phyloP scores from a whole-genome alignment of 2,888 invertebrate genomes.

The Zaprionus obscuricornis region DNA sequence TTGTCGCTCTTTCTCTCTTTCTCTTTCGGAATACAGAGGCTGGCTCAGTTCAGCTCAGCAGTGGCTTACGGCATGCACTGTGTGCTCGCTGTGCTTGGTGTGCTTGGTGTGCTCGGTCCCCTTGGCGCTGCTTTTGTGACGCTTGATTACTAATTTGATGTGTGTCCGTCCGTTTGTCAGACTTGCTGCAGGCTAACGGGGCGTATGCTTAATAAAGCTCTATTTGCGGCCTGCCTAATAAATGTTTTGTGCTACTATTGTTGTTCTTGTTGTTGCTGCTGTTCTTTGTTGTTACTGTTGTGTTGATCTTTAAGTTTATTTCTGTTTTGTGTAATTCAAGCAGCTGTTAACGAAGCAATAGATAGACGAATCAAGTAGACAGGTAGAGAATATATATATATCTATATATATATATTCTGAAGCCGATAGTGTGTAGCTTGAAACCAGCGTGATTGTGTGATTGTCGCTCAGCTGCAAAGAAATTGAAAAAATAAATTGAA shows the following conservation, averaged over 20 bases:
- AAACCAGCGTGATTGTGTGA: slow-evolving; percentile 41
- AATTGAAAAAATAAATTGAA: background rate
- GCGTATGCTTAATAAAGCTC: slow-evolving; percentile 67
- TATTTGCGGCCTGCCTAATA: slow-evolving; percentile 54
- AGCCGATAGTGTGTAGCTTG: slow-evolving; percentile 26
- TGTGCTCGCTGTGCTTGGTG: background rate
- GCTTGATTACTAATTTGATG: slow-evolving; percentile 70
- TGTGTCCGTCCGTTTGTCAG: slow-evolving; percentile 9
- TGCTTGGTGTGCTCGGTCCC: background rate
- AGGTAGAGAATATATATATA: no score
- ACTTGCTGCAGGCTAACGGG: slow-evolving; percentile 25
- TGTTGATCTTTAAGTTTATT: slow-evolving; percentile 29
- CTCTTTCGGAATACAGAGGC: slow-evolving; percentile 1
- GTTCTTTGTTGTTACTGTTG: slow-evolving; percentile 19
- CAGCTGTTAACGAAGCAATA: slow-evolving; percentile 11
- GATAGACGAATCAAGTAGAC: background rate
- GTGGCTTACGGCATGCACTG: slow-evolving; percentile 34
- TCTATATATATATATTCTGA: slow-evolving; percentile 14
- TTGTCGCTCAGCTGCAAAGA: slow-evolving; percentile 52
- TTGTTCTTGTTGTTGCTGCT: slow-evolving; percentile 20
- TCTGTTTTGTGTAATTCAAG: slow-evolving; percentile 6
- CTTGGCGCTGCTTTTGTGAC: slow-evolving; percentile 44
- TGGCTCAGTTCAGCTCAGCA: slow-evolving; percentile 24
- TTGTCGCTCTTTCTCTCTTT: background rate
- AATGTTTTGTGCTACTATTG: slow-evolving; percentile 38